phyloP scores from a whole-genome alignment of 2,113 vertebrate genomes.

The Dolichallabes microphthalmus region DNA sequence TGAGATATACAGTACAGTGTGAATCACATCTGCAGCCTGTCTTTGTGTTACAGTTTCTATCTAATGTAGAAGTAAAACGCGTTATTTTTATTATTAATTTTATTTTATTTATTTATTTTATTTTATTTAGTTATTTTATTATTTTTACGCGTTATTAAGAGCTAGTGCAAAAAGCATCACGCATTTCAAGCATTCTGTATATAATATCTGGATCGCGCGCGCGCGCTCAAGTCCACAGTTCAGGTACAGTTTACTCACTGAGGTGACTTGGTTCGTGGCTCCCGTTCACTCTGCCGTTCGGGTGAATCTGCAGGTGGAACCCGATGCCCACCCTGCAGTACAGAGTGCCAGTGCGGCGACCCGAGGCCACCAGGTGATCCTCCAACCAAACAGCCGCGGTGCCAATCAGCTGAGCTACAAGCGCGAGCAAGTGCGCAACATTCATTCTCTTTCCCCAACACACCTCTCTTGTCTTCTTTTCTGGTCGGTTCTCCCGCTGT shows the following conservation, averaged over 20 bases:
- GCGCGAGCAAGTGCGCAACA: constrained; percentile 75
- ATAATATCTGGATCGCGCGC: too few species aligned
- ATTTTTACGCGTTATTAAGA: too few species aligned
- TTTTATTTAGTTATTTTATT: too few species aligned
- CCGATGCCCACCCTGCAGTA: constrained; percentile 96
- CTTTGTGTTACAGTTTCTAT: too few species aligned
- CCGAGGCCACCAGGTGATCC: constrained; percentile 71
- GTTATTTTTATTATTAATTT: not conserved
- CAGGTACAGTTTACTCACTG: constrained; percentile 84
- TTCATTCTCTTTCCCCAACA: constrained; percentile 82
- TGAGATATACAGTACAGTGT: too few species aligned
- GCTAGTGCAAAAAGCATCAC: not conserved
- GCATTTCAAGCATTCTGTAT: not conserved
- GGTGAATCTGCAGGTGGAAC: constrained; percentile 95
- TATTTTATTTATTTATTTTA: too few species aligned
- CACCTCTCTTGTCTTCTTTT: constrained; percentile 33
- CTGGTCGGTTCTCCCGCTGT: constrained; percentile 48
- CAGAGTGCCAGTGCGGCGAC: constrained; percentile 89
- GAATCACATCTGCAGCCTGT: too few species aligned
- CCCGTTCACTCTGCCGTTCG: constrained; percentile 92
- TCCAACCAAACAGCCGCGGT: constrained; percentile 66
- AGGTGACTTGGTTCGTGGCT: constrained; percentile 86
- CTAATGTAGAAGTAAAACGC: not conserved
- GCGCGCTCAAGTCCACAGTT: not conserved
- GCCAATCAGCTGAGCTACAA: constrained; percentile 75